Evolutionary conservation across 2,888 invertebrate species (phyloP), one percentile per base, ranked within the genome.

Genomic region (Ischnura elegans): DNA sequence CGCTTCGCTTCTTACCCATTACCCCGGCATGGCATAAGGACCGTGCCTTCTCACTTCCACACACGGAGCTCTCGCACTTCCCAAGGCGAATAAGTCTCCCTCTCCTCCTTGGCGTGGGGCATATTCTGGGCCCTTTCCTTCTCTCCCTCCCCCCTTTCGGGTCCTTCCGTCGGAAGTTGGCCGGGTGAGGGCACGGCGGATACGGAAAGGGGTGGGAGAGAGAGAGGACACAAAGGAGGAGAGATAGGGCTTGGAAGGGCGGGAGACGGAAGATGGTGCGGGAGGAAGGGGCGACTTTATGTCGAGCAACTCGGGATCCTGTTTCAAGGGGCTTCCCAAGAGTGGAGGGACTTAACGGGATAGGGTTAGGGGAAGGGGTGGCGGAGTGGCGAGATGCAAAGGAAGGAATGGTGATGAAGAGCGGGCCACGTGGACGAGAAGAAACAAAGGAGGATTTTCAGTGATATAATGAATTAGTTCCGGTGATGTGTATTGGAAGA

Each of bases 101-200:
- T 66, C 25, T 36, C 76, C n/a, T n/a, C n/a, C n/a, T n/a, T n/a
- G n/a, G n/a, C 61, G 25, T n/a, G 51, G 55, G 36, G 87, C n/a
- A 87, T 87, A 87, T 87, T 47, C 85, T 85, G 36, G 42, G 13
- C 61, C 2, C n/a, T 85, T 86, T 13, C 45, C 43, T 86, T n/a
- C 46, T 36, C 19, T 21, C 86, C 86, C 86, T 86, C 86, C 87
- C 45, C 90, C 21, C 29, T 36, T 51, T 90, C 90, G 43, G 19
- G 51, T 90, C 90, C 90, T 90, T 90, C 90, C 90, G 55, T 36
- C 61, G 90, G 90, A 90, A 90, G 55, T 90, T 66, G 42, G 25
- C 90, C 13, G 10, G 19, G 51, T 19, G 29, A 29, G n/a, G 51
- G 51, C 55, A 43, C 51, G 36, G 87, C 86, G 86, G 86, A 46